Evolutionary conservation across 2,797 vertebrate genomes (phyloP).

Genomic region (Melanotaenia parkinsoni): DNA sequence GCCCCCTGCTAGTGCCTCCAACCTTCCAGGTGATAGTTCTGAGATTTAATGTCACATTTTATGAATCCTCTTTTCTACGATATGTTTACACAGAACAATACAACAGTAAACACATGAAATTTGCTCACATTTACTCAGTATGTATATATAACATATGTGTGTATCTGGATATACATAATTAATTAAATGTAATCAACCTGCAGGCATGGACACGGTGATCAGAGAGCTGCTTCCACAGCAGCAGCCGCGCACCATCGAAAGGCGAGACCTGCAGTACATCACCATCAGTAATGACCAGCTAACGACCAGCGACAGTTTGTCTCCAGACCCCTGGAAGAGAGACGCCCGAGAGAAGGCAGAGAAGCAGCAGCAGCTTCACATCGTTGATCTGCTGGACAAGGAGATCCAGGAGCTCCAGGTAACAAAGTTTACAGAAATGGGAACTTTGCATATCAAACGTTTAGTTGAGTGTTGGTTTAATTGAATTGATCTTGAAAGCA

Average conservation of each 20-base stretch:
- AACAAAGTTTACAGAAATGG: not conserved
- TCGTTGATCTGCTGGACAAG: constrained; percentile 94
- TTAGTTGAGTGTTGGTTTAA: no score
- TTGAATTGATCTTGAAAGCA: no score
- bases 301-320: constrained; percentile 92
- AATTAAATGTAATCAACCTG: not conserved
- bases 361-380: constrained; percentile 98
- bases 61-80: not conserved
- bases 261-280: constrained; percentile 92
- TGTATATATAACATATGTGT: no score
- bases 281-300: constrained; percentile 93
- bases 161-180: no score
- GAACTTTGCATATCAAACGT: no score
- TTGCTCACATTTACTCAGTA: no score
- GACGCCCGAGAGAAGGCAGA: constrained; percentile 96
- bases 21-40: constrained; percentile 58
- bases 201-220: constrained; percentile 91
- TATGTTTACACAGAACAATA: no score
- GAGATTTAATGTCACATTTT: not conserved
- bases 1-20: constrained; percentile 68
- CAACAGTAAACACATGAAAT: no score
- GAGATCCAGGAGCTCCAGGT: constrained; percentile 96
- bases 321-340: constrained; percentile 97
- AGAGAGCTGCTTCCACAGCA: constrained; percentile 95
- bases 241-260: constrained; percentile 96